A percentile compares a stretch with the other conserved stretches of the same genome.
Conservation (phyloP, 2,888 invertebrate genomes). For the Corythucha ciliata region DNA sequence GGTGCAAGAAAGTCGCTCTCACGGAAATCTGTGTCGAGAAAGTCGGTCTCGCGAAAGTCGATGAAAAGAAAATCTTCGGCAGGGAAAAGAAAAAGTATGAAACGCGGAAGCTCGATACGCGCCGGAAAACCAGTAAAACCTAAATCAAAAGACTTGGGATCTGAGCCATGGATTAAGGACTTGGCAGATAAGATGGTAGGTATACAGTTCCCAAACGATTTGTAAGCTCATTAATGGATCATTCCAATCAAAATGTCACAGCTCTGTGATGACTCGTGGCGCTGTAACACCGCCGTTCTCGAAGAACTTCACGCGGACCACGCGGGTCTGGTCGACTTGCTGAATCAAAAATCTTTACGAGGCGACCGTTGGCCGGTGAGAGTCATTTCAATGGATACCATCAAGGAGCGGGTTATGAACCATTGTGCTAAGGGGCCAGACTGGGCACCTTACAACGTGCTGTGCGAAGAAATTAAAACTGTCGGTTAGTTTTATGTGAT, state of each 20-base stretch:
- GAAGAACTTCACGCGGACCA: conserved; percentile 16
- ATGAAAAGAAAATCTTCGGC: conserved; percentile 1
- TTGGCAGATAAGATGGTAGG: conserved; percentile 7
- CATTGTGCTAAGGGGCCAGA: conserved; percentile 18
- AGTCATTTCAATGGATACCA: conserved; percentile 19
- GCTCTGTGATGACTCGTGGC: conserved; percentile 18
- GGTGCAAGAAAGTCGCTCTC: conserved; percentile 15
- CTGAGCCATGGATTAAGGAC: conserved; percentile 18
- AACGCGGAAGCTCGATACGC: neutral
- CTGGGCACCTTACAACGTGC: conserved; percentile 16
- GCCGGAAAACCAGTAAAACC: neutral
- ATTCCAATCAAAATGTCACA: neutral
- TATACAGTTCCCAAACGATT: neutral
- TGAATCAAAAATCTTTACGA: conserved; percentile 12
- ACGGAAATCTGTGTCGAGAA: conserved; percentile 10
- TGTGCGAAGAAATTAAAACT: conserved; percentile 18
- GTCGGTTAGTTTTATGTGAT: conserved; percentile 1
- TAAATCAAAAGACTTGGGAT: conserved; percentile 7
- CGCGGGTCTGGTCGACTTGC: conserved; percentile 14
- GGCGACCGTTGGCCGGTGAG: conserved; percentile 20
- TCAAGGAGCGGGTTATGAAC: conserved; percentile 18
- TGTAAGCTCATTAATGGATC: neutral
- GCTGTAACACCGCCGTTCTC: conserved; percentile 5
- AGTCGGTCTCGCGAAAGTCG: conserved; percentile 12
- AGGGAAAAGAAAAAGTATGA: neutral